Evolutionary conservation across 2,113 vertebrate species (phyloP), one percentile per base, ranked within the genome.

Genomic region (Carassius gibelio): DNA sequence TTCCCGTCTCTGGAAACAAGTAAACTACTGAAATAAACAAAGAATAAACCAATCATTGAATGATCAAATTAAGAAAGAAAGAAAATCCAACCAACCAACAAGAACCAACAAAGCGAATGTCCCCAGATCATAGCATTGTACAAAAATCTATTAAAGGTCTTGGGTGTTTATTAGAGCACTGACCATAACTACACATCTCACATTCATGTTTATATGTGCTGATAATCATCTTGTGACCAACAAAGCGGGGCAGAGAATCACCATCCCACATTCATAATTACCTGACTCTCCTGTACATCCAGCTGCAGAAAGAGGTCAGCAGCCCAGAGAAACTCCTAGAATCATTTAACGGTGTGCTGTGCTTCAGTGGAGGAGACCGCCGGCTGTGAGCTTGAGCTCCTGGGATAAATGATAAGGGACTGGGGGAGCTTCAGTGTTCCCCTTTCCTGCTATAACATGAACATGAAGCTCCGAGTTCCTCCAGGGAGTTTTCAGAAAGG

Each of bases 401-500:
- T 77, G 75, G 75, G 50, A 77, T 10, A 3, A 30, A 36, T 59
- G 75, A 77, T 77, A 77, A 77, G 52, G 30, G 75, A 59, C 30
- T n/a, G 75, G 52, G 30, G 9, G 75, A 21, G 75, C 52, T 26
- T 30, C 75, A 55, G 75, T 52, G 75, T 59, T 21, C 75, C 52
- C 23, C n/a, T 3, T 45, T 9, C 42, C 45, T 11, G 15, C 48
- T 5, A 30, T 77, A 76, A 76, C 15, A 8, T 77, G 75, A 57
- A 55, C 13, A 19, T 17, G 50, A 17, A 55, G 75, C 50, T 36
- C 75, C 36, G 50, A 17, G 26, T 57, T 36, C 48, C 26, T 77
- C 17, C 2, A 21, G 75, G 30, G 17, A 59, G 50, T 59, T 36
- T 77, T 77, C 17, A 57, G 21, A 55, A 59, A 45, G 42, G 42